These are phyloP conservation scores for Drosophila mayri DNA, from an alignment of 1,140 invertebrate species.

Conservation along the genomic window DNA sequence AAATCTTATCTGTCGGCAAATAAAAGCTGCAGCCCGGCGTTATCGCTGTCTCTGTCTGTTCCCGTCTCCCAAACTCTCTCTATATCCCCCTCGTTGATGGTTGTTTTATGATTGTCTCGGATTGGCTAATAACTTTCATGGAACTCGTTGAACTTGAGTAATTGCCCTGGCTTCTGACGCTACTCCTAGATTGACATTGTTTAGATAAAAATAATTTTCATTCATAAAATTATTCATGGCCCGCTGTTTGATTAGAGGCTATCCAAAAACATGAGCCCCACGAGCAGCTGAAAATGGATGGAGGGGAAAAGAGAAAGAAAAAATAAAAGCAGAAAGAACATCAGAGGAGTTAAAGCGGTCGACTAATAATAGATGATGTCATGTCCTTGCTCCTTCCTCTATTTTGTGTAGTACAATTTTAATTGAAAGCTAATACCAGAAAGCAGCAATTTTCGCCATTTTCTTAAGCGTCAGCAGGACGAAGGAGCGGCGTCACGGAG, in stretches of 20 bases:
- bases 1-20: slow-evolving; percentile 47
- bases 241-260: slow-evolving; percentile 55
- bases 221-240: slow-evolving; percentile 55
- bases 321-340: not conserved
- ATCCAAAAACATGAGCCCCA: not conserved
- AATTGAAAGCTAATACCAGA: slow-evolving; percentile 51
- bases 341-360: slow-evolving; percentile 5
- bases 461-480: slow-evolving; percentile 18
- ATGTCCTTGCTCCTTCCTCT: not conserved
- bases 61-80: not conserved
- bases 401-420: slow-evolving; percentile 16
- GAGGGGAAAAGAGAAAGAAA: not conserved
- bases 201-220: slow-evolving; percentile 50
- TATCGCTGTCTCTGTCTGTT: slow-evolving; percentile 7
- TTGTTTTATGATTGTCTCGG: slow-evolving; percentile 4
- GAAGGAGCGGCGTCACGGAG: slow-evolving; percentile 16
- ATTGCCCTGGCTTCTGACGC: slow-evolving; percentile 40
- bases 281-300: not conserved
- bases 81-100: not conserved
- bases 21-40: slow-evolving; percentile 52
- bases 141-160: slow-evolving; percentile 64
- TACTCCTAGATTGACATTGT: slow-evolving; percentile 19
- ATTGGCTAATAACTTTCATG: slow-evolving; percentile 57
- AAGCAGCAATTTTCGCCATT: slow-evolving; percentile 18
- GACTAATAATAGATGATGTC: slow-evolving; percentile 39